phyloP scores from a whole-genome alignment of 2,797 vertebrate species.

The Cossypha heuglini region DNA sequence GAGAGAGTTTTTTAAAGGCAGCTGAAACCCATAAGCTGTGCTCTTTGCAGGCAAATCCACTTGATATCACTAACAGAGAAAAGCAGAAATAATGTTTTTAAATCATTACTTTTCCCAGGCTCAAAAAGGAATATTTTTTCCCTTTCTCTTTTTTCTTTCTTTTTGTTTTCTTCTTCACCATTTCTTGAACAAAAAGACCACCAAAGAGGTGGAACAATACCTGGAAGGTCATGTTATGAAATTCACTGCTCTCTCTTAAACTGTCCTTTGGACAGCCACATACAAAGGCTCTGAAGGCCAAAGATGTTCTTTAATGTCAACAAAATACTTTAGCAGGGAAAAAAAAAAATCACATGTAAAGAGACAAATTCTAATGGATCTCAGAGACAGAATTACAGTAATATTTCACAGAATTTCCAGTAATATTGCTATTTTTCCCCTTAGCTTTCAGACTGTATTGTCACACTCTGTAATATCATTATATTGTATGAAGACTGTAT shows the following conservation, averaged over 20 bases:
- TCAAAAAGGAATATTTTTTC: background rate
- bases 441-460: background rate
- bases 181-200: background rate
- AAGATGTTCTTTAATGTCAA: background rate
- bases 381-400: background rate
- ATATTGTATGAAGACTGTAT: background rate
- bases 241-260: background rate
- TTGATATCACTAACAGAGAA: background rate
- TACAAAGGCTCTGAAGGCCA: background rate
- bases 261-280: background rate
- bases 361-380: background rate
- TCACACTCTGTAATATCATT: background rate
- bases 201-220: background rate
- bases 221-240: background rate
- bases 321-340: background rate
- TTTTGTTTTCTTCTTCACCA: rapidly evolving
- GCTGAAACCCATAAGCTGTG: background rate
- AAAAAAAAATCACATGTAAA: background rate
- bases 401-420: constrained; percentile 19
- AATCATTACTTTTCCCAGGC: background rate
- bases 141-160: background rate
- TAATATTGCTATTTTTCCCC: background rate
- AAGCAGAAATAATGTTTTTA: background rate
- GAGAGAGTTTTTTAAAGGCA: background rate
- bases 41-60: background rate